phyloP scores from a whole-genome alignment of 2,888 invertebrate species.

The Theretra japonica region DNA sequence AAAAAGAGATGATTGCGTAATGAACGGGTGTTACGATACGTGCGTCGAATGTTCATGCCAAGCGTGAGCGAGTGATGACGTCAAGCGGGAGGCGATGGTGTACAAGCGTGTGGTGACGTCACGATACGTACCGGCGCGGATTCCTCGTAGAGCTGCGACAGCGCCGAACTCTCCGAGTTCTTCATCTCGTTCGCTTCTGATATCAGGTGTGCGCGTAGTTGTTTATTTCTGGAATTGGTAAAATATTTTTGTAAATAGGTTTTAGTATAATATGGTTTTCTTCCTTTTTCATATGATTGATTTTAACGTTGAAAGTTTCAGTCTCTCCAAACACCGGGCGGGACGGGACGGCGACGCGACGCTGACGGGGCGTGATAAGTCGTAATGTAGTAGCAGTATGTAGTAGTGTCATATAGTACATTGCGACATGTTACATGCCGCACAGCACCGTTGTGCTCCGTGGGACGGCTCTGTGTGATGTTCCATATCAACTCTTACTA shows the following conservation, averaged over 20 bases:
- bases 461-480: too few species aligned
- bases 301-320: background rate
- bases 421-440: too few species aligned
- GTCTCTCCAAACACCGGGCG: too few species aligned
- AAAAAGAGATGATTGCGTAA: constrained; percentile 30
- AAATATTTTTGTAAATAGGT: background rate
- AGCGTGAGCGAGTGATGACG: constrained; percentile 43
- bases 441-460: too few species aligned
- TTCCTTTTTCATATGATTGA: background rate
- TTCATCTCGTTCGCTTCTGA: constrained; percentile 87
- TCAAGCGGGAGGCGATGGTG: constrained; percentile 51
- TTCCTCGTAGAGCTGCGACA: constrained; percentile 83
- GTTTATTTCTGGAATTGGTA: constrained; percentile 86
- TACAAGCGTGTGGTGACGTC: constrained; percentile 55
- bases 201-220: constrained; percentile 89
- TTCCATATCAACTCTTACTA: too few species aligned
- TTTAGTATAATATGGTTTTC: too few species aligned
- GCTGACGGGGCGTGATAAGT: too few species aligned
- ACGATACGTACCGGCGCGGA: constrained; percentile 71
- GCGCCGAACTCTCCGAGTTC: constrained; percentile 78
- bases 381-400: too few species aligned
- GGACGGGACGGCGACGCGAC: too few species aligned
- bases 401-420: too few species aligned
- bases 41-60: constrained; percentile 54
- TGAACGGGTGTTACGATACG: constrained; percentile 38